Evolutionary conservation across 2,113 vertebrate species (phyloP).

Genomic region (Beaufortia kweichowensis): DNA sequence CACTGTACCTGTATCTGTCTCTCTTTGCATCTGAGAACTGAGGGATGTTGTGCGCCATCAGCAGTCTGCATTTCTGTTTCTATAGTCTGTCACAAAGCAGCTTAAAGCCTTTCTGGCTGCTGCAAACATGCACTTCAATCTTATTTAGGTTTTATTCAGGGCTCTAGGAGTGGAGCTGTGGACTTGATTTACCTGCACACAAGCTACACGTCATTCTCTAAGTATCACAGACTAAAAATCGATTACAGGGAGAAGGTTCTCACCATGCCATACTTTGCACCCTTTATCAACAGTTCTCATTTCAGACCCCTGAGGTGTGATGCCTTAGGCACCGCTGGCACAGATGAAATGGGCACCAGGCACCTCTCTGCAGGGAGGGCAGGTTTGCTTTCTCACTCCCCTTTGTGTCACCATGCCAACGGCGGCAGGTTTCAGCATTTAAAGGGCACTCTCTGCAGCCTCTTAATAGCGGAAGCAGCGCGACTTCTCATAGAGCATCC

Average conservation of each 20-base stretch:
- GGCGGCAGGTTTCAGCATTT: conserved; percentile 72
- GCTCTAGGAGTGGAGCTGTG: conserved; percentile 13
- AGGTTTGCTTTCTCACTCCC: conserved; percentile 33
- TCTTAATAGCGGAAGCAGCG: conserved; percentile 57
- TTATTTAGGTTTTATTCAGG: conserved; percentile 33
- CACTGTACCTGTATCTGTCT: not conserved
- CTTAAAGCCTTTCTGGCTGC: conserved; percentile 18
- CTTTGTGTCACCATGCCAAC: conserved; percentile 73
- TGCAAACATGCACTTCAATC: conserved; percentile 29
- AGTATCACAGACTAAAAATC: conserved; percentile 34
- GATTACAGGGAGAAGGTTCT: not conserved
- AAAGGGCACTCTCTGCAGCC: conserved; percentile 68
- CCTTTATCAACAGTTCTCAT: conserved; percentile 10
- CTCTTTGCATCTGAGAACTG: not conserved
- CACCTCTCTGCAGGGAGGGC: conserved; percentile 35
- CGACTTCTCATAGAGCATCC: not conserved
- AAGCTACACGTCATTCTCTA: not conserved
- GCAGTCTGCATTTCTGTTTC: conserved; percentile 34
- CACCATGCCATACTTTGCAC: not conserved
- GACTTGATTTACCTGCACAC: conserved; percentile 13
- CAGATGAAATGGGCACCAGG: conserved; percentile 50
- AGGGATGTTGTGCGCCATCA: conserved; percentile 12
- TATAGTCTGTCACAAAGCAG: conserved; percentile 29
- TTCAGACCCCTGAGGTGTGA: conserved; percentile 34
- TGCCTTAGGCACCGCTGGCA: conserved; percentile 37